phyloP scores from a whole-genome alignment of 1,140 invertebrate genomes.

The Nephotettix cincticeps region DNA sequence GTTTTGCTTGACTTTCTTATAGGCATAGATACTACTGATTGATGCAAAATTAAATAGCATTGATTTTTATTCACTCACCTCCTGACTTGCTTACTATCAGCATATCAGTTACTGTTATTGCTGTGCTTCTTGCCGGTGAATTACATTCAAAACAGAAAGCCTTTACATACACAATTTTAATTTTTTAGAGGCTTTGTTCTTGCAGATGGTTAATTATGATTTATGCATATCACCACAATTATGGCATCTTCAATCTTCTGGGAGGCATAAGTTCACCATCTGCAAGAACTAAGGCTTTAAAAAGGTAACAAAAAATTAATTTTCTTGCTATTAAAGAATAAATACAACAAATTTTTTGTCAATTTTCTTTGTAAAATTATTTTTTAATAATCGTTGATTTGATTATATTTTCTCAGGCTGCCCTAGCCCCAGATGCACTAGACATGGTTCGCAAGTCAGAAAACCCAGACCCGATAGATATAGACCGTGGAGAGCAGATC shows the following conservation, averaged over 20 bases:
- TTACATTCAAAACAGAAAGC: too few species aligned
- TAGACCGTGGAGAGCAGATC: constrained; percentile 53
- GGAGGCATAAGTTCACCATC: neutral
- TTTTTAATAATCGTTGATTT: neutral
- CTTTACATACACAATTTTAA: too few species aligned
- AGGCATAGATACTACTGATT: too few species aligned
- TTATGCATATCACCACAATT: too few species aligned
- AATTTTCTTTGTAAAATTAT: neutral
- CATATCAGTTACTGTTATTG: too few species aligned
- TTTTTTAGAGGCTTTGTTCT: too few species aligned
- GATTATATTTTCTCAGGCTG: constrained; percentile 50
- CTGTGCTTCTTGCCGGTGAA: too few species aligned
- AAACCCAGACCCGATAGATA: constrained; percentile 33
- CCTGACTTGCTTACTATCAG: too few species aligned
- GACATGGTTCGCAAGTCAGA: constrained; percentile 54
- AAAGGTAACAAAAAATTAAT: neutral
- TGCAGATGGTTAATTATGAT: too few species aligned
- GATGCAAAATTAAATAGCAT: too few species aligned
- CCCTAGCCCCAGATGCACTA: constrained; percentile 60
- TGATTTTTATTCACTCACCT: too few species aligned
- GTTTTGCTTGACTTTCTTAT: too few species aligned
- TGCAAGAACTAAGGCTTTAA: neutral
- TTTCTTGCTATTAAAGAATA: neutral
- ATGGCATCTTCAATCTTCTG: neutral
- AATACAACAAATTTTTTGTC: neutral